Base-by-base conservation (phyloP, 1,140 invertebrate genomes). In the Drosophila melanica region DNA sequence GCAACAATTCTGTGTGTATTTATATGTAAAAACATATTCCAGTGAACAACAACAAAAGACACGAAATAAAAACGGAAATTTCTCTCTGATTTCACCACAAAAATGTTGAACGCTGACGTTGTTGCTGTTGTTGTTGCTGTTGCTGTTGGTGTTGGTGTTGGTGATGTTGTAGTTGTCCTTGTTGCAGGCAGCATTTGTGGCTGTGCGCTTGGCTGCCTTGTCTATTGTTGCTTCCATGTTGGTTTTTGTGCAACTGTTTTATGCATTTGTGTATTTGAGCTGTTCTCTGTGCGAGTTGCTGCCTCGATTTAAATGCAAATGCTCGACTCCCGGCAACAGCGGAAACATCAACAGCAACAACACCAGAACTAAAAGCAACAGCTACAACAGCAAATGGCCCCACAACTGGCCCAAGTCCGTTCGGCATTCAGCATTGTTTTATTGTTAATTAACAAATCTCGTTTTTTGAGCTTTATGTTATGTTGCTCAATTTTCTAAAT, bases 361-460 rank as follows among this genome's bases (percentile, higher is more conserved):
- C 48, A 39, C 1, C 45, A 59, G 6, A 35, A 30, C 9, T 37
- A 14, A n/a, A n/a, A n/a, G 3, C 12, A 18, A 3, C 12, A 60
- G 3, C 45, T 14, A 14, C 45, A 63, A 51, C 59, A 47, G 42
- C 35, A 72, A 37, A 41, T 63, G 48, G 47, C 3, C 33, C 44
- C 37, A 57, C 37, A 57, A 58, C 62, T 71, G 37, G n/a, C 41
- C 23, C 2, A 4, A 27, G 20, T 9, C 35, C n/a, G 45, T 12
- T 42, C 11, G 37, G 6, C 60, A 69, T 63, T 69, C 57, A 39
- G 65, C 68, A 63, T 60, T 63, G 75, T 89, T 80, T 89, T 84
- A 89, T 89, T 87, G 84, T 89, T 87, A 89, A 87, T 87, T 87
- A 87, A 87, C 84, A 89, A 84, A 89, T 89, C 84, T 89, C 64